phyloP scores from a whole-genome alignment of 2,888 invertebrate genomes.

The Cephus rjabovi region DNA sequence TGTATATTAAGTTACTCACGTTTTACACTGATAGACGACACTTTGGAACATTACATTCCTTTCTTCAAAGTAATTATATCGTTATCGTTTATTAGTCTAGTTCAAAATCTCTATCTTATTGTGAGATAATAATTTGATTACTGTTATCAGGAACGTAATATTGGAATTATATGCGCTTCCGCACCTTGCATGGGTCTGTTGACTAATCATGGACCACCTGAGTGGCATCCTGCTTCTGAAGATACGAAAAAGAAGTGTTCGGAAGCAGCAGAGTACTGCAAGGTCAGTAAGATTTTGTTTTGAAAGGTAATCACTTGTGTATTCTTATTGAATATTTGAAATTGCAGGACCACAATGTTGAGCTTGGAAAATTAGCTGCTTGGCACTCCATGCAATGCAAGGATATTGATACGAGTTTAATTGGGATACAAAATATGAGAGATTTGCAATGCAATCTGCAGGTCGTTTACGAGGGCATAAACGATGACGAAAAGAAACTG shows the following conservation, averaged over 20 bases:
- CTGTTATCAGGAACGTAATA: conserved; percentile 71
- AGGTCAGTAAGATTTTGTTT: conserved; percentile 64
- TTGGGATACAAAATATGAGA: conserved; percentile 79
- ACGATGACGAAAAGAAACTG: conserved; percentile 73
- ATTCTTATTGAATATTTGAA: neutral
- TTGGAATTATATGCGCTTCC: conserved; percentile 88
- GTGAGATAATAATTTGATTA: conserved; percentile 16
- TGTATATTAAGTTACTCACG: conserved; percentile 83
- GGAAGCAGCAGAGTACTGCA: conserved; percentile 75
- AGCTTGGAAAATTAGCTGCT: conserved; percentile 79
- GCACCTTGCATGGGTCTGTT: conserved; percentile 86
- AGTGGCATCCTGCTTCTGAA: conserved; percentile 84
- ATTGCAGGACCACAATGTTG: conserved; percentile 70
- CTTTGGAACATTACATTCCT: conserved; percentile 78
- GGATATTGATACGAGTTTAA: conserved; percentile 77
- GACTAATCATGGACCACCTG: conserved; percentile 78
- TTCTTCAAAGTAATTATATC: conserved; percentile 76
- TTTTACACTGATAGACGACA: conserved; percentile 83
- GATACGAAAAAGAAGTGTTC: conserved; percentile 73
- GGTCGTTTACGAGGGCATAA: conserved; percentile 74
- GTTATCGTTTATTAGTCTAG: conserved; percentile 29
- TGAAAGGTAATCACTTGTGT: conserved; percentile 1
- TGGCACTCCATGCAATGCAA: conserved; percentile 73
- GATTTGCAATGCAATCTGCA: conserved; percentile 76
- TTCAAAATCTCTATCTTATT: neutral